Conservation (phyloP, 2,888 invertebrate species). For the Eueremaeus valkanovi region DNA sequence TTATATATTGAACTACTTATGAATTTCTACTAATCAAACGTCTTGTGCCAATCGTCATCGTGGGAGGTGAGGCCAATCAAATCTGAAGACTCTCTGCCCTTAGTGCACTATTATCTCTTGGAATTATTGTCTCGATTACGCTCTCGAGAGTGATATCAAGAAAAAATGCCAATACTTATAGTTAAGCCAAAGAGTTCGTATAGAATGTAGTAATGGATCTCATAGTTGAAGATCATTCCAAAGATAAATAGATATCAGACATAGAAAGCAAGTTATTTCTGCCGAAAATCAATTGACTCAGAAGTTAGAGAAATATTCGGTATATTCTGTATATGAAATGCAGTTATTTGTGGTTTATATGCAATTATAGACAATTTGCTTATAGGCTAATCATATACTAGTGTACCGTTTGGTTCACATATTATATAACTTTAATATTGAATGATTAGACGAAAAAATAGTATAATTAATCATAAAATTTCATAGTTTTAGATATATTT, state of each 20-base stretch:
- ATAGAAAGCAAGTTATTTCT: neutral
- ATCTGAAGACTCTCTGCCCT: neutral
- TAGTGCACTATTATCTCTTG: neutral
- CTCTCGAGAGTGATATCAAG: conserved; percentile 11
- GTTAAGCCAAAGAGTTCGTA: neutral
- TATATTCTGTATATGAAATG: neutral
- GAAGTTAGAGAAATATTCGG: neutral
- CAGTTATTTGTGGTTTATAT: neutral
- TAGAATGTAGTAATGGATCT: neutral
- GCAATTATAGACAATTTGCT: neutral
- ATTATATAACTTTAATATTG: neutral
- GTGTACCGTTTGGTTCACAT: neutral
- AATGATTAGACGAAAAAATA: neutral
- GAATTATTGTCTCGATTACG: neutral
- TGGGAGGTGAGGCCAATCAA: neutral
- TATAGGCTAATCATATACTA: neutral
- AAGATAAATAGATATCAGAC: neutral
- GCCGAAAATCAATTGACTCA: neutral
- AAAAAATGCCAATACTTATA: neutral
- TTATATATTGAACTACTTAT: neutral
- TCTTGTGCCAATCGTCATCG: neutral
- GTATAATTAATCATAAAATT: too few species aligned
- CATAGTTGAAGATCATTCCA: neutral
- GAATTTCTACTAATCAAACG: neutral
- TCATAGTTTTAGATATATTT: too few species aligned